Conservation (phyloP, 2,113 vertebrate species). For the Phoenicopterus ruber region DNA sequence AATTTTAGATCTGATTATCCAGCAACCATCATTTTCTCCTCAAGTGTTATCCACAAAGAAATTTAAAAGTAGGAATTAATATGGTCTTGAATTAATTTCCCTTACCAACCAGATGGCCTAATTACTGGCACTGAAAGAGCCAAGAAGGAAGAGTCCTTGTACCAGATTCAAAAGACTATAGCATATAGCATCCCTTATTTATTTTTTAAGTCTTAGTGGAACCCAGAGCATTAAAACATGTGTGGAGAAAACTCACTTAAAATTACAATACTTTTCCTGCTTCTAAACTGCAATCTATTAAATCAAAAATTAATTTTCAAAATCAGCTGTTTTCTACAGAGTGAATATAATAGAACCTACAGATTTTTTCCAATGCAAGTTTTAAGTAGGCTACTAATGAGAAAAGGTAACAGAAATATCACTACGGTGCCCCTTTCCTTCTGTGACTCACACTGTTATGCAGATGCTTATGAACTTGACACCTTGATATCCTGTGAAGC, state of each 20-base stretch:
- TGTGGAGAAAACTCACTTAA: not conserved
- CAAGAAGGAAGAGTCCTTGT: constrained; percentile 6
- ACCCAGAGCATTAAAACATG: not conserved
- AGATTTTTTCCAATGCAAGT: not conserved
- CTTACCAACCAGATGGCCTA: constrained; percentile 25
- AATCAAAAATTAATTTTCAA: not conserved
- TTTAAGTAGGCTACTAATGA: not conserved
- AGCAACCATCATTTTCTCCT: constrained; percentile 1
- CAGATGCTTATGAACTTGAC: not conserved
- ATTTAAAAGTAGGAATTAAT: constrained; percentile 32
- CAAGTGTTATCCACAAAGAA: constrained; percentile 26
- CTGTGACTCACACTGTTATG: not conserved
- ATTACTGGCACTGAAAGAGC: constrained; percentile 24
- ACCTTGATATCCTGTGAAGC: not conserved
- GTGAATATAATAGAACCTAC: not conserved
- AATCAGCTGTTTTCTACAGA: not conserved
- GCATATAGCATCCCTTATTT: not conserved
- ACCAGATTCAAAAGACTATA: not conserved
- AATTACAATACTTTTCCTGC: not conserved
- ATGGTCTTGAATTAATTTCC: constrained; percentile 19
- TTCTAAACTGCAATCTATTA: not conserved
- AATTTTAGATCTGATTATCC: constrained; percentile 35
- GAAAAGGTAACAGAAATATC: not conserved
- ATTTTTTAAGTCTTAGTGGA: not conserved
- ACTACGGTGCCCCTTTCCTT: not conserved